Percentiles rank a stretch among this genome's conserved stretches.
Evolutionary conservation across 1,140 invertebrate species (phyloP).

Genomic region (Marisa cornuarietis): DNA sequence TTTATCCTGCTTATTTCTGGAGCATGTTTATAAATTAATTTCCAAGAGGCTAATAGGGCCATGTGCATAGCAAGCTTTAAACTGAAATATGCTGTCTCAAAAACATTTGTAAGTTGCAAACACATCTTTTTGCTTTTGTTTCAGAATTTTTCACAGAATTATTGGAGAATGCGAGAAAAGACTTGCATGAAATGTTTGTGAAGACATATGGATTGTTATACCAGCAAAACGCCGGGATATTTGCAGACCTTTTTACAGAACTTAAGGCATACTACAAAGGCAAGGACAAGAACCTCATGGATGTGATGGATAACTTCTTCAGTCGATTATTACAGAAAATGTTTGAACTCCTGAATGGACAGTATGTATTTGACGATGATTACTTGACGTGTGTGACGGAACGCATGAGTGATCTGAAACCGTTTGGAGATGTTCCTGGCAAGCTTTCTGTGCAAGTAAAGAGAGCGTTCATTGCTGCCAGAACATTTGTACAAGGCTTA

Average conservation of each 20-base stretch:
- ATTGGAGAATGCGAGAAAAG: conserved; percentile 81
- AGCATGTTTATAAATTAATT: background rate
- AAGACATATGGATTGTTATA: conserved; percentile 95
- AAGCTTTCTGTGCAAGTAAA: conserved; percentile 89
- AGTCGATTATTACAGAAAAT: conserved; percentile 92
- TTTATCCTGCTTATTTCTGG: background rate
- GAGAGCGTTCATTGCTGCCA: conserved; percentile 91
- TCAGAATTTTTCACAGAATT: conserved; percentile 88
- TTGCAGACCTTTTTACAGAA: conserved; percentile 89
- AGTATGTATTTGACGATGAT: conserved; percentile 86
- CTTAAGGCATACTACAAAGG: conserved; percentile 86
- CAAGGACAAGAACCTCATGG: conserved; percentile 79
- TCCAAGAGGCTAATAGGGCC: background rate
- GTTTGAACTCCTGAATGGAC: conserved; percentile 90
- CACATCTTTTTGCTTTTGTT: conserved; percentile 29
- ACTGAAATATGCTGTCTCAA: background rate
- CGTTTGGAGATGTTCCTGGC: conserved; percentile 92
- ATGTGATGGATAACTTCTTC: conserved; percentile 93
- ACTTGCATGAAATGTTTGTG: conserved; percentile 94
- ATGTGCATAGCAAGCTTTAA: background rate
- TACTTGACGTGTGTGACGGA: conserved; percentile 87
- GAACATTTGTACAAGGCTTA: conserved; percentile 91
- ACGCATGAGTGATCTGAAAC: conserved; percentile 90
- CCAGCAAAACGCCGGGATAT: conserved; percentile 91
- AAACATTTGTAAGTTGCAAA: background rate